Percentiles rank a stretch among this genome's conserved stretches.
These are phyloP conservation scores for Scaptomyza hsui DNA, from an alignment of 1,140 invertebrate species.

Conservation along the genomic window DNA sequence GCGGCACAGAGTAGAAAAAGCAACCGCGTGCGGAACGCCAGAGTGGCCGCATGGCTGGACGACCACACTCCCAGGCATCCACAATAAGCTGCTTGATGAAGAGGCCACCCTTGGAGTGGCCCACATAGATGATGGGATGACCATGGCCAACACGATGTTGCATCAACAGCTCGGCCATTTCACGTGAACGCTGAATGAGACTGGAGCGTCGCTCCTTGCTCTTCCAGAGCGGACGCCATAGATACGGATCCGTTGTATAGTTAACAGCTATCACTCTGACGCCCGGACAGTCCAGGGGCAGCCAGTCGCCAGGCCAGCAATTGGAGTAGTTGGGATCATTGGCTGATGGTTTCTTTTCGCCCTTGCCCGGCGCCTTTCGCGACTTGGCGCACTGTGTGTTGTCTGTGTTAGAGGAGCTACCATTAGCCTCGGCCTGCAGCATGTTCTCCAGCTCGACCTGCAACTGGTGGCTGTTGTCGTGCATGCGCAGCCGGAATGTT, in stretches of 20 bases:
- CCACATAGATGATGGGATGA: conserved; percentile 88
- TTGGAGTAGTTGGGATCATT: conserved; percentile 85
- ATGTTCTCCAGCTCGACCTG: conserved; percentile 66
- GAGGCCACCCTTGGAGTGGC: conserved; percentile 89
- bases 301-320: conserved; percentile 90
- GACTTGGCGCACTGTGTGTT: conserved; percentile 7
- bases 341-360: conserved; percentile 60
- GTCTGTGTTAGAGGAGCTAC: not conserved
- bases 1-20: conserved; percentile 91
- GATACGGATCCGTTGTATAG: conserved; percentile 88
- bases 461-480: conserved; percentile 62
- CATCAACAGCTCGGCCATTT: conserved; percentile 87
- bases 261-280: conserved; percentile 88
- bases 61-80: conserved; percentile 85
- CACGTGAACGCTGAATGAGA: conserved; percentile 86
- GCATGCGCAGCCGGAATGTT: conserved; percentile 76
- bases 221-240: conserved; percentile 89
- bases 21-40: conserved; percentile 86
- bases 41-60: conserved; percentile 77
- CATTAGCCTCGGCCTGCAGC: conserved; percentile 42
- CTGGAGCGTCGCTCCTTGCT: conserved; percentile 87
- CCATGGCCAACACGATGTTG: conserved; percentile 86
- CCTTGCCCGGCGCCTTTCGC: conserved; percentile 33
- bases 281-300: conserved; percentile 87
- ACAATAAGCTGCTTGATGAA: conserved; percentile 89